Percentiles rank a stretch among this genome's conserved stretches.
phyloP scores from a whole-genome alignment of 53 echinoderm and acorn worm genomes.

The Patiria pectinifera region DNA sequence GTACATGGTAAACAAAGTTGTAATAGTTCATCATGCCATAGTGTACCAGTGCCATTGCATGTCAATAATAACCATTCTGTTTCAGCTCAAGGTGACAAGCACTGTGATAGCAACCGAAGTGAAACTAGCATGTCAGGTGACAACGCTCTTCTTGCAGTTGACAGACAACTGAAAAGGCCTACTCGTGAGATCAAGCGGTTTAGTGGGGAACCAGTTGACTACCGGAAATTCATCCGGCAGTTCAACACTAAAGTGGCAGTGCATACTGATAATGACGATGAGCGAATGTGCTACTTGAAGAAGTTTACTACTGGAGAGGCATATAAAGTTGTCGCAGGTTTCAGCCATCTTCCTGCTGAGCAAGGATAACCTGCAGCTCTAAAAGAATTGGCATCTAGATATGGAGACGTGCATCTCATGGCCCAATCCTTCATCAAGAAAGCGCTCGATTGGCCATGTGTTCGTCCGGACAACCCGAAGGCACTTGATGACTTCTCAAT shows the following conservation, averaged over 20 bases:
- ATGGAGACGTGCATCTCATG: conserved; percentile 62
- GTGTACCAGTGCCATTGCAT: no score
- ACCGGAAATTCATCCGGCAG: conserved; percentile 65
- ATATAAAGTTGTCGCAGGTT: conserved; percentile 65
- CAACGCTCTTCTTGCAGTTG: conserved; percentile 32
- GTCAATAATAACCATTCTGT: conserved; percentile 39
- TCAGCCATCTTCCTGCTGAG: neutral
- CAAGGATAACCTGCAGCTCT: conserved; percentile 68
- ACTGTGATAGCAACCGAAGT: conserved; percentile 24
- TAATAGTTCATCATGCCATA: no score
- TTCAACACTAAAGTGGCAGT: conserved; percentile 40
- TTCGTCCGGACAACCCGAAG: conserved; percentile 66
- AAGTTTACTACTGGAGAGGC: conserved; percentile 61
- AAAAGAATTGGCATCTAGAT: conserved; percentile 59
- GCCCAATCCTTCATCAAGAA: conserved; percentile 61
- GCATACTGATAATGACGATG: conserved; percentile 59
- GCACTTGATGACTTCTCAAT: conserved; percentile 68
- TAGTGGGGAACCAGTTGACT: conserved; percentile 52
- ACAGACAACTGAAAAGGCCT: conserved; percentile 45
- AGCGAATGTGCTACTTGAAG: conserved; percentile 51
- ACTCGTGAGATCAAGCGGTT: conserved; percentile 62
- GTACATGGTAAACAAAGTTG: no score
- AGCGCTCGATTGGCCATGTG: conserved; percentile 58
- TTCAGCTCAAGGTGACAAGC: conserved; percentile 33
- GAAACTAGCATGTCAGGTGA: conserved; percentile 31